A percentile compares a stretch with the other conserved stretches of the same genome.
These are phyloP conservation scores for Macrobrachium nipponense DNA, from an alignment of 1,140 invertebrate species.

Conservation along the genomic window DNA sequence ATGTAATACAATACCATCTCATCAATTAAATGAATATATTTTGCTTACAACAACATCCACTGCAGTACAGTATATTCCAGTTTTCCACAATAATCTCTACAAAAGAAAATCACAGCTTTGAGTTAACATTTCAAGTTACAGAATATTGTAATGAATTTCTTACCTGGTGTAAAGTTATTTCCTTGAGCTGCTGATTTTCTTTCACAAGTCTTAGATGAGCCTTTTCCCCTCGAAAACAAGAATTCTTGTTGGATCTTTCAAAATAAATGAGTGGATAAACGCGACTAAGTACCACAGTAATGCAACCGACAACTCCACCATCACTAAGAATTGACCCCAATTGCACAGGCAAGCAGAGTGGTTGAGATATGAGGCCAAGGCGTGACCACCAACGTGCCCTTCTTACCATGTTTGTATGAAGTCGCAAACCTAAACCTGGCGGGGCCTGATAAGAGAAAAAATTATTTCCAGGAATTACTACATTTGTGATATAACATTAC, in stretches of 20 bases:
- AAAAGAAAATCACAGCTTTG: too few relatives aligned
- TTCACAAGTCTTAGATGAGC: slow-evolving; percentile 23
- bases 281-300: slow-evolving; percentile 14
- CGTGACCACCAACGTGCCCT: slow-evolving; percentile 46
- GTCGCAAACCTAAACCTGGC: slow-evolving; percentile 9
- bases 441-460: slow-evolving; percentile 23
- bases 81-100: too few relatives aligned
- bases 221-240: slow-evolving; percentile 29
- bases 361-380: slow-evolving; percentile 29
- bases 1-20: too few relatives aligned
- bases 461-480: too few relatives aligned
- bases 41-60: too few relatives aligned
- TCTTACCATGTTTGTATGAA: slow-evolving; percentile 43
- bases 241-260: neutral
- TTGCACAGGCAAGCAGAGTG: slow-evolving; percentile 7
- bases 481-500: too few relatives aligned
- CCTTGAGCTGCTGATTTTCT: slow-evolving; percentile 25
- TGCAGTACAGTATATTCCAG: too few relatives aligned
- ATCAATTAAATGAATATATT: too few relatives aligned
- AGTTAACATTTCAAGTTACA: too few relatives aligned
- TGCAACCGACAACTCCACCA: slow-evolving; percentile 31
- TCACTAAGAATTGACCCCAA: slow-evolving; percentile 5
- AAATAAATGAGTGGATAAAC: slow-evolving; percentile 42
- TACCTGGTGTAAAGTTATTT: slow-evolving; percentile 21
- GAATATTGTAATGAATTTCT: neutral